A percentile compares a stretch with the other conserved stretches of the same genome.
These are phyloP conservation scores for Cynoglossus semilaevis DNA, from an alignment of 2,113 vertebrate genomes.

Conservation along the genomic window DNA sequence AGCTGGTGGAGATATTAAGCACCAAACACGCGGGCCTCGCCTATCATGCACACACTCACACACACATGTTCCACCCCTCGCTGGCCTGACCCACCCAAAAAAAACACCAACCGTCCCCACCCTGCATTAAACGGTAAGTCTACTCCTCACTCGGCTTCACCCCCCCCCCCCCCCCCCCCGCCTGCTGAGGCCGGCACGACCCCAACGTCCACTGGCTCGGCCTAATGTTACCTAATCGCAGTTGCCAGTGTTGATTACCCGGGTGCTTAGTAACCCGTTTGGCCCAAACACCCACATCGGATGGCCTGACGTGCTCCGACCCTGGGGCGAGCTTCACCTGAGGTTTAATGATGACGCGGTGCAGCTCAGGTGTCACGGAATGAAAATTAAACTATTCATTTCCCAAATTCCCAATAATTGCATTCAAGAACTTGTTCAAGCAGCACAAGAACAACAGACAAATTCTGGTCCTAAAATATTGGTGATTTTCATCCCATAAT, in stretches of 20 bases:
- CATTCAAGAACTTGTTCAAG: too few species aligned
- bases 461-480: too few species aligned
- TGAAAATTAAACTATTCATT: too few species aligned
- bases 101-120: slow-evolving; percentile 22
- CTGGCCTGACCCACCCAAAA: slow-evolving; percentile 27
- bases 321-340: neutral
- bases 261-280: slow-evolving; percentile 18
- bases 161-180: slow-evolving; percentile 58
- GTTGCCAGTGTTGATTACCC: slow-evolving; percentile 22
- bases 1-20: slow-evolving; percentile 55
- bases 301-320: neutral
- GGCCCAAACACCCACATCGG: neutral
- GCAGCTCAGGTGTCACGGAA: neutral
- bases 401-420: too few species aligned
- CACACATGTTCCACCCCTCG: slow-evolving; percentile 18
- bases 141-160: slow-evolving; percentile 1
- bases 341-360: neutral
- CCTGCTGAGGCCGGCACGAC: slow-evolving; percentile 25
- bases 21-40: slow-evolving; percentile 25
- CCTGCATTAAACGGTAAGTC: slow-evolving; percentile 3
- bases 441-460: too few species aligned
- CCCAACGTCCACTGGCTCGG: neutral
- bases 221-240: slow-evolving; percentile 30
- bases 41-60: slow-evolving; percentile 4
- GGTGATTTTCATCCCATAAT: too few species aligned